Evolutionary conservation across 1,140 invertebrate species (phyloP).

Genomic region (Drosophila obscura): DNA sequence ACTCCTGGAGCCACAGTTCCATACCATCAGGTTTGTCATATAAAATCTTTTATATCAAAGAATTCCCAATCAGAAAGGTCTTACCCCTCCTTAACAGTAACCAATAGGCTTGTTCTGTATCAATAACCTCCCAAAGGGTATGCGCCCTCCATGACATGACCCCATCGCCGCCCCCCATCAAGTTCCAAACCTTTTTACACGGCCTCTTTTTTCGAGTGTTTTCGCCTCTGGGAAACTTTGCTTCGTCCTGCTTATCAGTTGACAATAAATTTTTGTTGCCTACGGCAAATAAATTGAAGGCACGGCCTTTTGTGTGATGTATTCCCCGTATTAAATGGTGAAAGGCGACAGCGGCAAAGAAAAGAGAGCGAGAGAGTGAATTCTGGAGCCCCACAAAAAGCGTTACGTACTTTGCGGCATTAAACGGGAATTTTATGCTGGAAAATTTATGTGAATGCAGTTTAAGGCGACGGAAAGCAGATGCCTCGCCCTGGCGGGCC

Average conservation of each 20-base stretch:
- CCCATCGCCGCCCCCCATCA: background rate
- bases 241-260: conserved; percentile 75
- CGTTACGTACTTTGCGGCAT: conserved; percentile 74
- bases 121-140: conserved; percentile 33
- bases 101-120: background rate
- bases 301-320: conserved; percentile 70
- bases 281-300: conserved; percentile 76
- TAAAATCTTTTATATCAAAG: too few species aligned
- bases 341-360: conserved; percentile 9
- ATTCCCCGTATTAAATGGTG: conserved; percentile 48
- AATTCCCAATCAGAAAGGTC: too few species aligned
- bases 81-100: too few species aligned
- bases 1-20: too few species aligned
- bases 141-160: conserved; percentile 8
- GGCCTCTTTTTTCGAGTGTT: conserved; percentile 53
- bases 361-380: background rate
- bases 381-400: conserved; percentile 51
- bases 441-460: conserved; percentile 73
- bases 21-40: too few species aligned
- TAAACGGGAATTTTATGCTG: conserved; percentile 76
- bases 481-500: conserved; percentile 13
- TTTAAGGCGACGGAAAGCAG: conserved; percentile 51
- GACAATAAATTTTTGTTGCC: conserved; percentile 82
- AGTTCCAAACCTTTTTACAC: conserved; percentile 9
- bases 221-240: conserved; percentile 64